phyloP scores from a whole-genome alignment of 53 echinoderm and acorn worm genomes.

The Holothuria leucospilota region DNA sequence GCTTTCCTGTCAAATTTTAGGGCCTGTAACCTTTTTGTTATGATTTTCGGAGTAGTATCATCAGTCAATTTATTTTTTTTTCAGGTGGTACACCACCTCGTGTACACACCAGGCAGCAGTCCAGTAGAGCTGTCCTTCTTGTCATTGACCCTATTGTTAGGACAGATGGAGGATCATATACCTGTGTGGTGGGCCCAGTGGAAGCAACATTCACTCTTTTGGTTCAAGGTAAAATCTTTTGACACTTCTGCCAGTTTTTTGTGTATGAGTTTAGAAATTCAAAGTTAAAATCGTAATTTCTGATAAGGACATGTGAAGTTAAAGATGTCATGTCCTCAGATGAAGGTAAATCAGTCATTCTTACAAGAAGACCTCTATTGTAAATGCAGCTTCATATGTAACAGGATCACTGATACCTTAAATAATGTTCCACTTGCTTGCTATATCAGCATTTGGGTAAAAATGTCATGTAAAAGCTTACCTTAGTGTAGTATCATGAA shows the following conservation, averaged over 20 bases:
- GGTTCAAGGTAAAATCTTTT: slow-evolving; percentile 63
- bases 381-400: no score
- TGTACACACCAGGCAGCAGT: slow-evolving; percentile 57
- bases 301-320: no score
- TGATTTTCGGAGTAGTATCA: not conserved
- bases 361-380: no score
- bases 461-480: no score
- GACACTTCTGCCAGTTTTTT: not conserved
- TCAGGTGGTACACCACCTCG: slow-evolving; percentile 50
- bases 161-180: slow-evolving; percentile 73
- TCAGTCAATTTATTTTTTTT: not conserved
- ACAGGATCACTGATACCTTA: no score
- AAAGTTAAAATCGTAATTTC: no score
- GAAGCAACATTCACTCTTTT: slow-evolving; percentile 70
- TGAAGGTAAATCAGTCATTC: no score
- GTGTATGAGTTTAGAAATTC: no score
- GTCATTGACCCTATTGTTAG: slow-evolving; percentile 65
- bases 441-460: no score
- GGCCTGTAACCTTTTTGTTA: not conserved
- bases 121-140: slow-evolving; percentile 64
- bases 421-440: no score
- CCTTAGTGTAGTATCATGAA: no score
- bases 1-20: not conserved
- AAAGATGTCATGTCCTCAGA: no score
- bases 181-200: slow-evolving; percentile 75